Base-by-base conservation (phyloP, 92 coral and sea anemone species). In the Nematostella vectensis region DNA sequence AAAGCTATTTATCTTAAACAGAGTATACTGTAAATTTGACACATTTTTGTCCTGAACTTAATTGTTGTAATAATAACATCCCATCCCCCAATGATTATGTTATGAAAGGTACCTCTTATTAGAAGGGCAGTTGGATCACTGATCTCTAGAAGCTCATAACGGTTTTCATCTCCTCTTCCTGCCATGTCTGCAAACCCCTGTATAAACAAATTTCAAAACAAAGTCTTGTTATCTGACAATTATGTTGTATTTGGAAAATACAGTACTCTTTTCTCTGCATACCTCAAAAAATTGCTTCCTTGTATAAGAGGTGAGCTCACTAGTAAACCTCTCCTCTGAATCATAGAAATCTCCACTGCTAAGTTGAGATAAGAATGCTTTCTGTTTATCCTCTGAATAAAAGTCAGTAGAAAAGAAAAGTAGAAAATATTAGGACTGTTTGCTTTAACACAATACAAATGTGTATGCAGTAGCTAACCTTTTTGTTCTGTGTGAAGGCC, bases 241-340 rank as follows among this genome's bases (percentile, higher is more conserved):
- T 22, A 24, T 19, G 11, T 11, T 27, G 16, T 27, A 55, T 2
- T 12, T 20, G 11, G 42, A n/a, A 19, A 27, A 0, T 27, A 58
- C 10, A 39, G 23, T 2, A 20, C 18, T 20, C 3, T 6, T 33
- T 6, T 33, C 27, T 15, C 12, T 47, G 25, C 15, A 18, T 70
- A 89, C 96, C 95, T 93, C 96, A 79, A 93, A 93, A 66, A 93
- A 93, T 55, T 93, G 99, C 27, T 87, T 93, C 54, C 78, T 78
- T 47, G 99, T 93, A 55, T 93, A 93, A 23, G 76, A 64, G 15
- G 99, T 86, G 20, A 93, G 74, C 29, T 78, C 85, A 31, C 61
- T 77, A 10, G 96, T 86, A 47, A 93, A 93, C 22, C 33, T 42
- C 23, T 93, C 99, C 53, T 93, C 99, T 19, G 93, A 72, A 29